Conservation (phyloP, 2,888 invertebrate genomes). For the Elegia similella region DNA sequence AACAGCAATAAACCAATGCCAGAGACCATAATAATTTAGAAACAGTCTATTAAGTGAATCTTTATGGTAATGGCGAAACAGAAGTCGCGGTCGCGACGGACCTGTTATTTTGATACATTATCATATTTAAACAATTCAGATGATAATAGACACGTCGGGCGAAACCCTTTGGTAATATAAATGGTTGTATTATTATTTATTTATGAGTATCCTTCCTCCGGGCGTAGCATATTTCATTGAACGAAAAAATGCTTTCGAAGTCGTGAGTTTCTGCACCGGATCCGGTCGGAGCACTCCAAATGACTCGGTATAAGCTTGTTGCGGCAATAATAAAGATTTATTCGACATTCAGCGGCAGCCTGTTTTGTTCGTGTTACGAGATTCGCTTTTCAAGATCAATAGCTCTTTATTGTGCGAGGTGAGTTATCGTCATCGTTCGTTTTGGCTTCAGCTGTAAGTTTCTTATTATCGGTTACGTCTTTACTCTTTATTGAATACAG, state of each 20-base stretch:
- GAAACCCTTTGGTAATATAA: slow-evolving; percentile 82
- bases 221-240: slow-evolving; percentile 78
- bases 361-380: slow-evolving; percentile 79
- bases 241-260: slow-evolving; percentile 75
- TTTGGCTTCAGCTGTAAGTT: slow-evolving; percentile 64
- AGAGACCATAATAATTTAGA: slow-evolving; percentile 75
- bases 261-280: slow-evolving; percentile 74
- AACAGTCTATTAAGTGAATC: slow-evolving; percentile 81
- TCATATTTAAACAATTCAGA: slow-evolving; percentile 82
- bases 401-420: slow-evolving; percentile 73
- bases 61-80: slow-evolving; percentile 78
- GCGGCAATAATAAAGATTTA: slow-evolving; percentile 81
- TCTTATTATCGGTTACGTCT: slow-evolving; percentile 73
- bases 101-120: slow-evolving; percentile 81
- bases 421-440: slow-evolving; percentile 70
- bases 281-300: slow-evolving; percentile 79
- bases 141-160: slow-evolving; percentile 81
- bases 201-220: slow-evolving; percentile 78
- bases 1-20: slow-evolving; percentile 65
- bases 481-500: slow-evolving; percentile 45
- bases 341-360: slow-evolving; percentile 80
- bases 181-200: slow-evolving; percentile 82
- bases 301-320: slow-evolving; percentile 77
- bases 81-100: slow-evolving; percentile 74
- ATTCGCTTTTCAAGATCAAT: slow-evolving; percentile 78